Percentiles rank a stretch among this genome's conserved stretches.
These are phyloP conservation scores for Simalia tracyae DNA, from an alignment of 2,797 vertebrate species.

Conservation along the genomic window DNA sequence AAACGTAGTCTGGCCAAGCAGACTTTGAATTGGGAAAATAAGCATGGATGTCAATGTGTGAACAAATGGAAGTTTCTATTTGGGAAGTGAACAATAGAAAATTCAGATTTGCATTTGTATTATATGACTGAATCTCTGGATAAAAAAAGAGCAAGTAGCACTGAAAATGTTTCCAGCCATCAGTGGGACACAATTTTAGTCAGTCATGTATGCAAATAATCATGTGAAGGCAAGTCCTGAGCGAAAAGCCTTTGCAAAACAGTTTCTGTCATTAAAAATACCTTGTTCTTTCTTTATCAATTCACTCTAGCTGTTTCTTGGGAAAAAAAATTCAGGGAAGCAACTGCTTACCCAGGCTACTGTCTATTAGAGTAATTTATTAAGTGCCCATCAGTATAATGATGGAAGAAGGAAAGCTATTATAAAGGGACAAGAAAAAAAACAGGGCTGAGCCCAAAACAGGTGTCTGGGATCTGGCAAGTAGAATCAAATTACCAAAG, in stretches of 20 bases:
- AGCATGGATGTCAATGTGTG: too few species aligned
- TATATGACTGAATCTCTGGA: too few species aligned
- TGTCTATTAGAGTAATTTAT: background rate
- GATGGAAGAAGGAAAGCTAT: background rate
- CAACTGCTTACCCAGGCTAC: background rate
- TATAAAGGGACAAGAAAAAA: background rate
- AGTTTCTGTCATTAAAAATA: background rate
- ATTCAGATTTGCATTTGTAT: too few species aligned
- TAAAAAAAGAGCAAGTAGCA: too few species aligned
- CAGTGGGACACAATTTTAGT: too few species aligned
- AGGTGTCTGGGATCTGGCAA: background rate
- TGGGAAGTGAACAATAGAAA: too few species aligned
- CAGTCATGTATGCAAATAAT: too few species aligned
- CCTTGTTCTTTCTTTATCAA: slow-evolving; percentile 28
- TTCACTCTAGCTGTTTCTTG: background rate
- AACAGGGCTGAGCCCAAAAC: background rate
- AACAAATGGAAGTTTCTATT: too few species aligned
- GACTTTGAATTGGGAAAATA: too few species aligned
- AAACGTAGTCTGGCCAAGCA: too few species aligned
- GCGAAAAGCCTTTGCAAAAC: background rate
- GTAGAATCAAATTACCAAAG: background rate
- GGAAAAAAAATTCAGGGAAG: background rate
- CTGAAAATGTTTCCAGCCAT: too few species aligned
- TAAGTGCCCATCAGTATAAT: background rate
- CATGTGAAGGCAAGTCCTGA: background rate